A percentile compares a stretch with the other conserved stretches of the same genome.
Conservation (phyloP, 2,113 vertebrate genomes). For the Patagioenas fasciata region DNA sequence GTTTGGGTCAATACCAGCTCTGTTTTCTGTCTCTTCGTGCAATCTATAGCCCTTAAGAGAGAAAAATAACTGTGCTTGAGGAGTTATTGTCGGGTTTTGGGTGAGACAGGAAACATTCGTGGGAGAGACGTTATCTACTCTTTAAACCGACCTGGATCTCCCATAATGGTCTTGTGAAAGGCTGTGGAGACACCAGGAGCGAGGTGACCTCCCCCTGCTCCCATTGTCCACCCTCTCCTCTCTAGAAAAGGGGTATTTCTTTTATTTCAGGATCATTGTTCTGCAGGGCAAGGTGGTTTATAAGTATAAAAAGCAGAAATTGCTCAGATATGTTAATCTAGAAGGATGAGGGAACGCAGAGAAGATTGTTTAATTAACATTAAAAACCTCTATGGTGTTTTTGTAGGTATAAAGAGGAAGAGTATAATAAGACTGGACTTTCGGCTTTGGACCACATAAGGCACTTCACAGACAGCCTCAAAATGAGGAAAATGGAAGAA, state of each 20-base stretch:
- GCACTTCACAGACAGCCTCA: slow-evolving; percentile 92
- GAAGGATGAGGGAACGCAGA: neutral
- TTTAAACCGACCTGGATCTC: neutral
- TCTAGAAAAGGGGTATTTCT: neutral
- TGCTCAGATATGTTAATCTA: neutral
- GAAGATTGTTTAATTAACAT: neutral
- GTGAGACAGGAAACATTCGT: slow-evolving; percentile 28
- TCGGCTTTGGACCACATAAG: slow-evolving; percentile 95
- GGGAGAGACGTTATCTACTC: slow-evolving; percentile 11
- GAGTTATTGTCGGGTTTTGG: slow-evolving; percentile 34
- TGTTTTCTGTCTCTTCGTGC: neutral
- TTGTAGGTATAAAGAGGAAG: slow-evolving; percentile 88
- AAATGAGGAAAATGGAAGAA: slow-evolving; percentile 92
- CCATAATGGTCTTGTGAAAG: neutral
- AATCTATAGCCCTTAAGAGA: neutral
- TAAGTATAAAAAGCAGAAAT: neutral
- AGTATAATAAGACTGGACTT: slow-evolving; percentile 87
- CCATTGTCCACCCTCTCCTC: neutral
- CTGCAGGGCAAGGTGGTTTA: neutral
- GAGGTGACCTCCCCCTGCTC: neutral
- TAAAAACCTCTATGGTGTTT: slow-evolving; percentile 4
- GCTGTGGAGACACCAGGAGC: neutral
- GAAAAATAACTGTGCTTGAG: neutral
- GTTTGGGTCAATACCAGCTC: slow-evolving; percentile 30
- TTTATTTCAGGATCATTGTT: neutral